Conservation (phyloP, 2,113 vertebrate species). For the Meleagris gallopavo region DNA sequence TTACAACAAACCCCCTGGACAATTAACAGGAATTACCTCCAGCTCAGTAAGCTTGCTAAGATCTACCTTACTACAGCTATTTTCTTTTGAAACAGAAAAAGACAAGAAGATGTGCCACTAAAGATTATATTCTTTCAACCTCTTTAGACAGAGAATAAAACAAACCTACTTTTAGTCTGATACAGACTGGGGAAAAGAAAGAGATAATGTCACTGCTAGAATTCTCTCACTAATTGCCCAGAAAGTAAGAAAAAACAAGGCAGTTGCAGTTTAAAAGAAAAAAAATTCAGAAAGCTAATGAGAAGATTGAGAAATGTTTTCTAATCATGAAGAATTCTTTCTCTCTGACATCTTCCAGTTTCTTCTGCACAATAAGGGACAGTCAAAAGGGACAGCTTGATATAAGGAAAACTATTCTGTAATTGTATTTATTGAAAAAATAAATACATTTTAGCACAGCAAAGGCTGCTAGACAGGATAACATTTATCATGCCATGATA, state of each 20-base stretch:
- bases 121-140: background rate
- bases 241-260: conserved; percentile 4
- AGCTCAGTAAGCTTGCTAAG: background rate
- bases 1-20: background rate
- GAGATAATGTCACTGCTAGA: conserved; percentile 16
- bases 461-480: background rate
- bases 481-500: conserved; percentile 25
- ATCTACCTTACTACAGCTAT: background rate
- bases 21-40: background rate
- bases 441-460: conserved; percentile 44
- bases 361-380: background rate
- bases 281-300: conserved; percentile 23
- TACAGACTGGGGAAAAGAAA: conserved; percentile 16
- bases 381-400: conserved; percentile 26
- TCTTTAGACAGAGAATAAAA: conserved; percentile 16
- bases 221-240: conserved; percentile 60
- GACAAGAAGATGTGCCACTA: background rate
- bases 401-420: conserved; percentile 26
- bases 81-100: conserved; percentile 22
- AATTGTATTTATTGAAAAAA: conserved; percentile 60
- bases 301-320: conserved; percentile 43
- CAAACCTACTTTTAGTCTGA: conserved; percentile 29
- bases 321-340: conserved; percentile 14
- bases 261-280: background rate
- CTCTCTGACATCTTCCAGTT: conserved; percentile 19